Conservation (phyloP, 2,888 invertebrate species). For the Caenorhabditis sp. region DNA sequence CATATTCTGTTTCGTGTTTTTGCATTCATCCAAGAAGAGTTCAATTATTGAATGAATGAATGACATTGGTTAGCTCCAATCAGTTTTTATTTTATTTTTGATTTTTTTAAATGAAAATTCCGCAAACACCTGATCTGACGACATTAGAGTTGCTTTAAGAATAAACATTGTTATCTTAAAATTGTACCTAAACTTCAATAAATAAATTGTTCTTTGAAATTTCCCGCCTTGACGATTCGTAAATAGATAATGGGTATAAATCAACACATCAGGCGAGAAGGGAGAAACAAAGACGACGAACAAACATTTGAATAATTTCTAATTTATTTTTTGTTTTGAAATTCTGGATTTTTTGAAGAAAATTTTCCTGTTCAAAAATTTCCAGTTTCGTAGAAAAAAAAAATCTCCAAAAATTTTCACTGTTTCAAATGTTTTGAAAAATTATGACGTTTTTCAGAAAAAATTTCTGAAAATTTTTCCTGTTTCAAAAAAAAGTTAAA, state of each 20-base stretch:
- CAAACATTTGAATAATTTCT: neutral
- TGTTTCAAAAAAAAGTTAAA: no score
- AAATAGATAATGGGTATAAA: neutral
- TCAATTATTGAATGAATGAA: neutral
- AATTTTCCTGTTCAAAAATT: no score
- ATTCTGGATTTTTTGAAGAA: no score
- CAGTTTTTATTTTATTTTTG: neutral
- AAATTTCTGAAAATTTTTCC: no score
- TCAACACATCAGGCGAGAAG: neutral
- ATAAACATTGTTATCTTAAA: neutral
- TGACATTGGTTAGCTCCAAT: neutral
- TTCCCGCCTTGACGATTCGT: neutral
- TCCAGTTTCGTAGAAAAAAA: no score
- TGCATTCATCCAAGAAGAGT: slow-evolving; percentile 3
- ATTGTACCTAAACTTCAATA: neutral
- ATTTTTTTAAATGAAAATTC: neutral
- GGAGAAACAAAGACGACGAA: neutral
- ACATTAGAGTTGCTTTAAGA: no score
- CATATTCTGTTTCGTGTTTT: slow-evolving; percentile 18
- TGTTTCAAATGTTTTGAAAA: no score
- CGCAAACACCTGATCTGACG: no score
- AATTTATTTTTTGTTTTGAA: no score
- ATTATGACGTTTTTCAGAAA: no score
- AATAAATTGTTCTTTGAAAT: neutral
- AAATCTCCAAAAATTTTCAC: no score